Percentiles rank a stretch among this genome's conserved stretches.
These are phyloP conservation scores for Camponotus floridanus DNA, from an alignment of 1,140 invertebrate species.

Conservation along the genomic window DNA sequence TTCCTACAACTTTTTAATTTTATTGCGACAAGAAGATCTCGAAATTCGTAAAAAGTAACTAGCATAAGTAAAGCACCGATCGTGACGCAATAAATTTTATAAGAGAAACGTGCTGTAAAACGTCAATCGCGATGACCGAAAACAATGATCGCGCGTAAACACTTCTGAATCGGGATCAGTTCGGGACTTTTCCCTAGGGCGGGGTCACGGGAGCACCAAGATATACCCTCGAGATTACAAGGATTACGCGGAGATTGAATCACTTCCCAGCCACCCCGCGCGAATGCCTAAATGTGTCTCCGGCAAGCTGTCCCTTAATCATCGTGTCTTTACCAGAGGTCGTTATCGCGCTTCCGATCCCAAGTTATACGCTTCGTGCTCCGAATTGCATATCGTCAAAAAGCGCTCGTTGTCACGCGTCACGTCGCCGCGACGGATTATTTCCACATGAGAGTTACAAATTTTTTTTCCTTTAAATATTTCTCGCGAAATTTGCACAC, in stretches of 20 bases:
- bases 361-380: conserved; percentile 53
- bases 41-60: not conserved
- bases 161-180: conserved; percentile 57
- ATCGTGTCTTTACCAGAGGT: conserved; percentile 64
- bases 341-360: conserved; percentile 63
- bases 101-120: not conserved
- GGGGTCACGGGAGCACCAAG: conserved; percentile 67
- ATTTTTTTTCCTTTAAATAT: not conserved
- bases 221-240: conserved; percentile 82
- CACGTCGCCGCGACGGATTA: not conserved
- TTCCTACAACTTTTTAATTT: not conserved
- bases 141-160: conserved; percentile 59
- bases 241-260: conserved; percentile 83
- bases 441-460: not conserved
- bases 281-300: conserved; percentile 77
- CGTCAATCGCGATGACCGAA: not conserved
- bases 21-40: not conserved
- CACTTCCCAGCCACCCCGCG: conserved; percentile 79
- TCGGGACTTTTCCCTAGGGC: conserved; percentile 59
- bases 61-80: not conserved
- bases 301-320: conserved; percentile 70
- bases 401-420: conserved; percentile 21
- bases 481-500: not conserved
- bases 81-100: not conserved
- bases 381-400: conserved; percentile 56